A percentile compares a stretch with the other conserved stretches of the same genome.
Evolutionary conservation across 2,113 vertebrate species (phyloP).

Genomic region (Leucosticte australis): DNA sequence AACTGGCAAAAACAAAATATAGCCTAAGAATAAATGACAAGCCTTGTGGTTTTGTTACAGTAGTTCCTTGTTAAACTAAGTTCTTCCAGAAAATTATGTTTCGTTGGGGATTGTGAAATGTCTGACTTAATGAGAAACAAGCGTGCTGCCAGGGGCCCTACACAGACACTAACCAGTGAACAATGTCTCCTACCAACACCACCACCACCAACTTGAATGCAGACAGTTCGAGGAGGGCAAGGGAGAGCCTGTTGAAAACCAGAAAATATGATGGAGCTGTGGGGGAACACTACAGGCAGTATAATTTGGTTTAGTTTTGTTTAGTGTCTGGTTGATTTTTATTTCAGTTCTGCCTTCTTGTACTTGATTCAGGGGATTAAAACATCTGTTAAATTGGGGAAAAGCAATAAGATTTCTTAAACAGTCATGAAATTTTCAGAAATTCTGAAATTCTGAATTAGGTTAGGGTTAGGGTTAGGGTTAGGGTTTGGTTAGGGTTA

Average conservation of each 20-base stretch:
- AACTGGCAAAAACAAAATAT: slow-evolving; percentile 50
- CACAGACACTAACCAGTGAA: background rate
- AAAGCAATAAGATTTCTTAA: background rate
- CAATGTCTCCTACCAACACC: background rate
- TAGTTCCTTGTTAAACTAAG: slow-evolving; percentile 55
- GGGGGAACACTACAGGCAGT: background rate
- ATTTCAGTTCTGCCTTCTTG: background rate
- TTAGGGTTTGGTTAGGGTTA: too few species aligned
- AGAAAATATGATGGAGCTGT: background rate
- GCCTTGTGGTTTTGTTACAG: slow-evolving; percentile 56
- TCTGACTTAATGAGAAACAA: slow-evolving; percentile 52
- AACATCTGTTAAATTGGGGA: background rate
- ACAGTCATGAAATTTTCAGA: background rate
- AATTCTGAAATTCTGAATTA: background rate
- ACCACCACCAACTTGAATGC: background rate
- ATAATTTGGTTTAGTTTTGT: background rate
- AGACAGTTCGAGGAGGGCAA: background rate
- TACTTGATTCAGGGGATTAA: background rate
- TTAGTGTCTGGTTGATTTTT: background rate
- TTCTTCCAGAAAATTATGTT: slow-evolving; percentile 44
- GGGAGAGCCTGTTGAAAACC: background rate
- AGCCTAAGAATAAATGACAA: slow-evolving; percentile 53
- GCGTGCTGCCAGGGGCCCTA: background rate
- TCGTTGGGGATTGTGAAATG: slow-evolving; percentile 57
- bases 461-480: too few species aligned